Conservation (phyloP, 2,888 invertebrate genomes). For the Tetheella fluctuosa region DNA sequence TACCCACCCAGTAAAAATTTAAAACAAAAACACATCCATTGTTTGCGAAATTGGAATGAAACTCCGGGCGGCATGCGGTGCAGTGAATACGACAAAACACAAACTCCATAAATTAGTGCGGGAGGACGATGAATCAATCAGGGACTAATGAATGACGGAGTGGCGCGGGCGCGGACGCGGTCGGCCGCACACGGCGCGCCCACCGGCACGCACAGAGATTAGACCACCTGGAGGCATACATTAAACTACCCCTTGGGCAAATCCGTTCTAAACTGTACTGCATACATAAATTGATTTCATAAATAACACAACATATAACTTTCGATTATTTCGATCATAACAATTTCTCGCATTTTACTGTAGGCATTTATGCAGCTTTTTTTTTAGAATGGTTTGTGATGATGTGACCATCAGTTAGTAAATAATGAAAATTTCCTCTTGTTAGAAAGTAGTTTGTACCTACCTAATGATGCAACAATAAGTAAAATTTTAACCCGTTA, state of each 20-base stretch:
- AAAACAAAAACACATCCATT: slow-evolving; percentile 65
- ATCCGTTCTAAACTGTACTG: neutral
- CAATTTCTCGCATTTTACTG: too few species aligned
- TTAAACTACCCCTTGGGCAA: neutral
- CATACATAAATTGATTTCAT: neutral
- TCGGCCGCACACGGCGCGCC: slow-evolving; percentile 47
- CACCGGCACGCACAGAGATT: slow-evolving; percentile 5
- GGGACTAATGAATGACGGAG: slow-evolving; percentile 66
- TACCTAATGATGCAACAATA: neutral
- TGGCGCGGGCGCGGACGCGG: slow-evolving; percentile 60
- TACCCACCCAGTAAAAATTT: slow-evolving; percentile 43
- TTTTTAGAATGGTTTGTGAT: too few species aligned
- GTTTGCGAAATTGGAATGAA: slow-evolving; percentile 58
- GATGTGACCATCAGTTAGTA: neutral
- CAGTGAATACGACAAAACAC: slow-evolving; percentile 58
- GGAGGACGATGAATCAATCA: slow-evolving; percentile 79
- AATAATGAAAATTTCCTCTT: neutral
- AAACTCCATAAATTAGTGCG: slow-evolving; percentile 72
- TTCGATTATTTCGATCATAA: too few species aligned
- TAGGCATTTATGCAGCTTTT: too few species aligned
- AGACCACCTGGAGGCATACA: neutral
- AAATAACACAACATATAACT: too few species aligned
- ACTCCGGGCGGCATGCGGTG: slow-evolving; percentile 49
- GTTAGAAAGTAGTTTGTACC: neutral
- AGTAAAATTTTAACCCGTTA: neutral